These are phyloP conservation scores for Porites cylindrica DNA, from an alignment of 92 coral and sea anemone genomes.

Conservation along the genomic window DNA sequence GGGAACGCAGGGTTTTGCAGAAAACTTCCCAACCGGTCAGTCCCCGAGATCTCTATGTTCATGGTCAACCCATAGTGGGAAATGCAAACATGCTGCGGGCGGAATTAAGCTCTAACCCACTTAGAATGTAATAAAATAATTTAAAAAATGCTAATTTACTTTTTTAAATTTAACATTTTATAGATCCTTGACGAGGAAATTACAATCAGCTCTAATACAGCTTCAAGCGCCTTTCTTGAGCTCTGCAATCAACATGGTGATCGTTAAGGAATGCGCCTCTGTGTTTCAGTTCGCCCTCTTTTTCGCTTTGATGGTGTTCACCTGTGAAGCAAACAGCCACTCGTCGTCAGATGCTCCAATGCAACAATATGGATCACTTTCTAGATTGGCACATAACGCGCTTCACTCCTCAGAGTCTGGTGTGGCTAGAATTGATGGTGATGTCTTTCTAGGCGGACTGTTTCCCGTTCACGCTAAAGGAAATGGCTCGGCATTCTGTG, in stretches of 20 bases:
- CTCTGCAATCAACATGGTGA: neutral
- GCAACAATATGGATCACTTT: neutral
- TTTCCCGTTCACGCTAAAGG: conserved; percentile 80
- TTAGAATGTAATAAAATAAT: neutral
- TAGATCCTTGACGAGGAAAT: neutral
- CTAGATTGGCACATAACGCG: neutral
- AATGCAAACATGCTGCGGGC: neutral
- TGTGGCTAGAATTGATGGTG: conserved; percentile 67
- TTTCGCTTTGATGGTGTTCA: neutral
- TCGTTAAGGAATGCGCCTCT: neutral
- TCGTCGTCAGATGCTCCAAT: neutral
- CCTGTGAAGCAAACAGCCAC: neutral
- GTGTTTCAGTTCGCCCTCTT: neutral
- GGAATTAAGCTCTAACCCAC: neutral
- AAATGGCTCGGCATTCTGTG: conserved; percentile 58
- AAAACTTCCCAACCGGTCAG: neutral
- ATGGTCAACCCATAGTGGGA: neutral
- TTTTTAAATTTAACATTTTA: neutral
- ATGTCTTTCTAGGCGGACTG: conserved; percentile 84
- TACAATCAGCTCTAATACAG: neutral
- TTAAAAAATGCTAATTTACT: neutral
- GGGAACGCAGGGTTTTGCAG: neutral
- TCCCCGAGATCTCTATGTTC: neutral
- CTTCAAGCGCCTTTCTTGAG: neutral
- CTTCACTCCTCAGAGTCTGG: neutral